These are phyloP conservation scores for Esox lucius DNA, from an alignment of 2,797 vertebrate species.

Conservation along the genomic window DNA sequence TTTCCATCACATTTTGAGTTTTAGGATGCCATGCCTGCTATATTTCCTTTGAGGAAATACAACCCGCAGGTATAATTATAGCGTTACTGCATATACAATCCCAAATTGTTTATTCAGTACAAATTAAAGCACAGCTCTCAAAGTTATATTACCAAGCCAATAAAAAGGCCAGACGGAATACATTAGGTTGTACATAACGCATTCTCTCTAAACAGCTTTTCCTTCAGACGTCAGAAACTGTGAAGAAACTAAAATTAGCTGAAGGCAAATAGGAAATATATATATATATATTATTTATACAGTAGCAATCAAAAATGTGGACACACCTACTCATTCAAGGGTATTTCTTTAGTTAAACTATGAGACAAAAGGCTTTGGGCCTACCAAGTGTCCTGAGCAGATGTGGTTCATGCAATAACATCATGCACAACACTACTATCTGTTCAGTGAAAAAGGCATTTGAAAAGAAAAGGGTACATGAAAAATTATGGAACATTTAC, in stretches of 20 bases:
- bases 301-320: no score
- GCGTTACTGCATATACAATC: conserved; percentile 75
- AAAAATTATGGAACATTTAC: conserved; percentile 9
- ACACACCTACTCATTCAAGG: no score
- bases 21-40: conserved; percentile 65
- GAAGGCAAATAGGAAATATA: conserved; percentile 5
- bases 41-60: conserved; percentile 81
- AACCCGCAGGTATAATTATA: conserved; percentile 77
- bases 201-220: conserved; percentile 17
- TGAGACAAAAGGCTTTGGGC: background rate
- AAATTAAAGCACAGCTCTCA: conserved; percentile 76
- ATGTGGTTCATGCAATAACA: background rate
- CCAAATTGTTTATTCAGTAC: conserved; percentile 78
- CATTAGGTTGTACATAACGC: conserved; percentile 13
- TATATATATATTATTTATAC: background rate
- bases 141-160: conserved; percentile 67
- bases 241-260: background rate
- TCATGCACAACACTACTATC: background rate
- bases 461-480: conserved; percentile 12
- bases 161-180: conserved; percentile 54
- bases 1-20: conserved; percentile 65
- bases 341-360: no score
- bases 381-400: background rate
- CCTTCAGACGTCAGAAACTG: conserved; percentile 6
- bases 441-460: background rate